These are phyloP conservation scores for Anolis apletophallus DNA, from an alignment of 2,797 vertebrate species.

Conservation along the genomic window DNA sequence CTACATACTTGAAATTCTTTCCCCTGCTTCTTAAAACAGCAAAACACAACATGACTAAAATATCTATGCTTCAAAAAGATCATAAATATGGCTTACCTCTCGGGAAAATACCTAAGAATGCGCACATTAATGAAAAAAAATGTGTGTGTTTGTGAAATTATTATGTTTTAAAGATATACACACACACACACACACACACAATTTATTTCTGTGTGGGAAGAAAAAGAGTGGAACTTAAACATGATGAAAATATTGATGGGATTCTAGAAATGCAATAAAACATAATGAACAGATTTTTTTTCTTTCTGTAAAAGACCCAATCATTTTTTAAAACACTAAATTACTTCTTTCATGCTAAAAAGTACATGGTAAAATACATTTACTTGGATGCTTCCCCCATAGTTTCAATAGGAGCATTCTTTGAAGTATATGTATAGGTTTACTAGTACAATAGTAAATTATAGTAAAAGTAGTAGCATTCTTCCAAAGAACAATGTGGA, in stretches of 20 bases:
- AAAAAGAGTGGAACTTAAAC: background rate
- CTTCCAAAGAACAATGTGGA: conserved; percentile 10
- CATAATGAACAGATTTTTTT: background rate
- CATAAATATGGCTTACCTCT: background rate
- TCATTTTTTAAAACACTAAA: background rate
- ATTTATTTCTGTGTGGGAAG: background rate
- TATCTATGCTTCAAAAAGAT: background rate
- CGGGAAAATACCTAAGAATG: background rate
- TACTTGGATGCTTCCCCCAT: too few species aligned
- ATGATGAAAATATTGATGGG: background rate
- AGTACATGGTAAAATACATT: background rate
- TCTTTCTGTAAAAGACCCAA: background rate
- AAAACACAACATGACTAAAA: too few species aligned
- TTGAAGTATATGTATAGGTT: background rate
- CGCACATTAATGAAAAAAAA: background rate
- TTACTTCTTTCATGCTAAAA: background rate
- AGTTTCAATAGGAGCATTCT: background rate
- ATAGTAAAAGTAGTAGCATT: conserved; percentile 6
- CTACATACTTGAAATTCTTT: too few species aligned
- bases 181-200: too few species aligned
- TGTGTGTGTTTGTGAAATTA: too few species aligned
- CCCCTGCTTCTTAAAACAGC: too few species aligned
- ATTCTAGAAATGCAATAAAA: background rate
- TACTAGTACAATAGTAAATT: background rate
- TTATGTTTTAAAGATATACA: too few species aligned